Conservation (phyloP, 2,888 invertebrate genomes). For the Cantharis lateralis region DNA sequence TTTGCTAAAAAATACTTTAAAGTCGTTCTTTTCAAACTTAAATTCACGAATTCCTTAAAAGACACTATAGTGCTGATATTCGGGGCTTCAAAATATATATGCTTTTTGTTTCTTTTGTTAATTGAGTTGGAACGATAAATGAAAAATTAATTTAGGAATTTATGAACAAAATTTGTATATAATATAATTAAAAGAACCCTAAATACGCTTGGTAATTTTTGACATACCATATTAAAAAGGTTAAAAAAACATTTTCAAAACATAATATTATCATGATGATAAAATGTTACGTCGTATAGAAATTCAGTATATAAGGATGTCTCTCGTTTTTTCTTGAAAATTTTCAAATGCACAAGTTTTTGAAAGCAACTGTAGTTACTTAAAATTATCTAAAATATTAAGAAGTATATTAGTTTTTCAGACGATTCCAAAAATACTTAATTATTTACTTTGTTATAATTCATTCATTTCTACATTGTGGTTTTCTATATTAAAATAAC, state of each 20-base stretch:
- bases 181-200: background rate
- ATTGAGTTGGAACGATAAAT: background rate
- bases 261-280: background rate
- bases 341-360: too few relatives aligned
- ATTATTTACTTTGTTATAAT: too few relatives aligned
- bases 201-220: background rate
- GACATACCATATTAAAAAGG: background rate
- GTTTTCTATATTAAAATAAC: too few relatives aligned
- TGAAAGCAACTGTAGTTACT: too few relatives aligned
- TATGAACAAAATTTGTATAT: background rate
- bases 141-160: background rate
- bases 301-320: background rate
- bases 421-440: too few relatives aligned
- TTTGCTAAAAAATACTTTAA: background rate
- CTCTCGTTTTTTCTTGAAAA: too few relatives aligned
- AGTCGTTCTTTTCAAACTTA: background rate
- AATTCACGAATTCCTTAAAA: background rate
- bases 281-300: background rate
- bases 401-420: too few relatives aligned
- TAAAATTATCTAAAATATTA: too few relatives aligned
- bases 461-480: too few relatives aligned
- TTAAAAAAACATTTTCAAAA: background rate
- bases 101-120: background rate
- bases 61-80: background rate
- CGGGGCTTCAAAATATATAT: background rate